A percentile compares a stretch with the other conserved stretches of the same genome.
These are phyloP conservation scores for Lepilemur septentrionalis DNA, from an alignment of 2,797 vertebrate genomes.

Conservation along the genomic window DNA sequence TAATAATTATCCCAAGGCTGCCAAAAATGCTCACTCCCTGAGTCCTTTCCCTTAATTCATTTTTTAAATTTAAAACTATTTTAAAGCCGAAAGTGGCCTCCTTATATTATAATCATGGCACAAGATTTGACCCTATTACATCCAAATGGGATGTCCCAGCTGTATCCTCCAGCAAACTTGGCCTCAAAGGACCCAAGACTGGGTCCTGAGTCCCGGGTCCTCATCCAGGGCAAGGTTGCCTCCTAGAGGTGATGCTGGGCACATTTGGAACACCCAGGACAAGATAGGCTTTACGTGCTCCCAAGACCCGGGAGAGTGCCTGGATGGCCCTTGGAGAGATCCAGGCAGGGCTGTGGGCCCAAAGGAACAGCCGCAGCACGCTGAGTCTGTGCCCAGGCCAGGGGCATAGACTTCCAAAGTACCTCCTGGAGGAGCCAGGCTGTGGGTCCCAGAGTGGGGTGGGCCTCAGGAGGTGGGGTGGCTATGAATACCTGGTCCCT, in stretches of 20 bases:
- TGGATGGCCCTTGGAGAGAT: background rate
- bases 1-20: slow-evolving; percentile 38
- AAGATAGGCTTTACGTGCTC: background rate
- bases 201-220: slow-evolving; percentile 13
- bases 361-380: background rate
- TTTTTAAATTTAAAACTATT: slow-evolving; percentile 66
- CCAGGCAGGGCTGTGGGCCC: no score
- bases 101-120: slow-evolving; percentile 36
- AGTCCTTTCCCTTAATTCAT: slow-evolving; percentile 41
- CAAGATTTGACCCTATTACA: slow-evolving; percentile 49
- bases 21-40: slow-evolving; percentile 44
- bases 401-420: background rate
- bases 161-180: slow-evolving; percentile 17
- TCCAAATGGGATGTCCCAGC: slow-evolving; percentile 6
- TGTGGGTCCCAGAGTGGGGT: background rate
- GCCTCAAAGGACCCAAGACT: background rate
- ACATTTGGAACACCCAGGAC: background rate
- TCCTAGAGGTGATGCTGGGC: background rate
- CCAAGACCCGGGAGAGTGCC: background rate
- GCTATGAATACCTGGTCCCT: background rate
- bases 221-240: background rate
- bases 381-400: background rate
- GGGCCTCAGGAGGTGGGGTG: background rate
- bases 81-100: slow-evolving; percentile 52
- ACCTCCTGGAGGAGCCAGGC: background rate